Percentiles rank a stretch among this genome's conserved stretches.
phyloP scores from a whole-genome alignment of 2,888 invertebrate genomes.

The Himalopsyche tibetana region DNA sequence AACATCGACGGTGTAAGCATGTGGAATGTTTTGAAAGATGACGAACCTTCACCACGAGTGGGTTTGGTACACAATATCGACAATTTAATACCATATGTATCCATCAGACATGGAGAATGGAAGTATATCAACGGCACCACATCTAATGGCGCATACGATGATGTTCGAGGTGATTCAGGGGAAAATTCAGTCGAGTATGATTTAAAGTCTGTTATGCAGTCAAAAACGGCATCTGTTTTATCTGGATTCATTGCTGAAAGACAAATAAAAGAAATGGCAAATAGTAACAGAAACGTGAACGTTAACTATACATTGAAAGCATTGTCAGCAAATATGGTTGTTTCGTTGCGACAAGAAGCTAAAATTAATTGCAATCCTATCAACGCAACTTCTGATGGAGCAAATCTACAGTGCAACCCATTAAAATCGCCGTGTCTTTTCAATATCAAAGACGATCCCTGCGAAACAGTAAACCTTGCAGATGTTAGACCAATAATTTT shows the following conservation, averaged over 20 bases:
- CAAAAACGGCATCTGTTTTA: conserved; percentile 73
- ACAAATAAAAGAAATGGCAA: conserved; percentile 72
- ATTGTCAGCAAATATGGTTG: conserved; percentile 47
- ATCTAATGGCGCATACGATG: conserved; percentile 68
- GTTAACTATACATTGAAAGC: conserved; percentile 51
- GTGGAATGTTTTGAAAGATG: conserved; percentile 83
- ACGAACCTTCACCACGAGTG: conserved; percentile 79
- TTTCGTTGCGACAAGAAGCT: conserved; percentile 69
- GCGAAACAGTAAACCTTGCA: conserved; percentile 87
- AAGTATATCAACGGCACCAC: conserved; percentile 83
- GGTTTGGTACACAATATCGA: conserved; percentile 92
- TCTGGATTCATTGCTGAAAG: conserved; percentile 73
- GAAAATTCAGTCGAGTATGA: conserved; percentile 70
- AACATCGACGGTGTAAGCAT: conserved; percentile 83
- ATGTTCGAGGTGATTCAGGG: conserved; percentile 73
- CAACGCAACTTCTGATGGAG: neutral
- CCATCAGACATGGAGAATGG: conserved; percentile 85
- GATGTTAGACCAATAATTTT: conserved; percentile 65
- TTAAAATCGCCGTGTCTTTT: conserved; percentile 85
- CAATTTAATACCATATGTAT: conserved; percentile 82
- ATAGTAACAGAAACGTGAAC: conserved; percentile 62
- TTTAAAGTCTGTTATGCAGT: conserved; percentile 71
- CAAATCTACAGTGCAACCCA: conserved; percentile 78
- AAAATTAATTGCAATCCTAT: conserved; percentile 77
- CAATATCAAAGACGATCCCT: conserved; percentile 89